Base-by-base conservation (phyloP, 2,797 vertebrate genomes). In the Sphenodon punctatus region DNA sequence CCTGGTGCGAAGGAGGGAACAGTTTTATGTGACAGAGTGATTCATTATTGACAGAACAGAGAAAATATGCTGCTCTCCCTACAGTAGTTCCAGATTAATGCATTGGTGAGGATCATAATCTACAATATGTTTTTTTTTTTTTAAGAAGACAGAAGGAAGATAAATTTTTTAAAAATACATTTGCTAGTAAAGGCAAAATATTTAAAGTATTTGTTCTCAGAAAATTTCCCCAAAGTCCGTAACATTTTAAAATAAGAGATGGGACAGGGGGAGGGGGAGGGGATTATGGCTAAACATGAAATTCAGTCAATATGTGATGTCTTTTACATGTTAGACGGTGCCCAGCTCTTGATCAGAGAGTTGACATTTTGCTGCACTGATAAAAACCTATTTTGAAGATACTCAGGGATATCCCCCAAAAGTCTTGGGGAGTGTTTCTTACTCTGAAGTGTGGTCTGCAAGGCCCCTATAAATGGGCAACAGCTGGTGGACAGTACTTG, bases 101-200 rank as follows among this genome's bases (percentile, higher is more conserved):
- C 87, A 36, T 65, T 34, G 64, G 1, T 59, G 78, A 80, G 75
- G 78, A 48, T 73, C 85, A 68, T 80, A 27, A 10, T 22, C 79
- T 73, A 14, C 22, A 56, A 39, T 68, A 83, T 59, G 55, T n/a
- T n/a, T n/a, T n/a, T n/a, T n/a, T n/a, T n/a, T n/a, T n/a, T n/a
- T n/a, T 27, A 32, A 91, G 81, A 72, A 81, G 84, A 82, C 84
- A 82, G 25, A 10, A 25, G 49, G 69, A 85, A 76, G 84, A 85
- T 74, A 76, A 78, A 75, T 85, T 73, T 34, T 86, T 86, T 84
- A 74, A 72, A 83, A 41, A 22, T 81, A 23, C n/a, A n/a, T n/a
- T 49, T 4, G 8, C 60, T 5, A 42, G 69, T 63, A n/a, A 51
- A 55, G 74, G 66, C 49, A 17, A 51, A 15, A 64, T 34, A 53